Evolutionary conservation across 2,888 invertebrate species (phyloP).

Genomic region (Cremastobaeus sp.): DNA sequence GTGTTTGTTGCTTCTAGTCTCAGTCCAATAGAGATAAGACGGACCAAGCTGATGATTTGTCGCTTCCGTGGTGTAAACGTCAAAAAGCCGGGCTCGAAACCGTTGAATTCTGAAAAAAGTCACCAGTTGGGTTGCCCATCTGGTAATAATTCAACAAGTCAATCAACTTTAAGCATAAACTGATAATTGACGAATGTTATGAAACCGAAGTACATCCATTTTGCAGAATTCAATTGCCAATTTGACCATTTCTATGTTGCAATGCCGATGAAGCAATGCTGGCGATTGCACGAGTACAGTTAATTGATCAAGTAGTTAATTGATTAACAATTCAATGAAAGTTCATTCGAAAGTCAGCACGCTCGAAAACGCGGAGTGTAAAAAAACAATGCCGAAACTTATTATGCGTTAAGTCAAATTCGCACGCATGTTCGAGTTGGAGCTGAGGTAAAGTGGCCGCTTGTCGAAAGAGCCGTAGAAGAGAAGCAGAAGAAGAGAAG

Average conservation of each 20-base stretch:
- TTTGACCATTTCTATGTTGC: too few relatives aligned
- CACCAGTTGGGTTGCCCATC: too few relatives aligned
- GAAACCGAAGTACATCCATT: too few relatives aligned
- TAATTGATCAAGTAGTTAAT: slow-evolving; percentile 19
- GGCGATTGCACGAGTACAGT: too few relatives aligned
- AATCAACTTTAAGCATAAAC: too few relatives aligned
- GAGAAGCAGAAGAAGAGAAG: slow-evolving; percentile 43
- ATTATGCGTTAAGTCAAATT: slow-evolving; percentile 58
- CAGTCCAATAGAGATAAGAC: slow-evolving; percentile 10
- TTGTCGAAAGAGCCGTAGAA: slow-evolving; percentile 56
- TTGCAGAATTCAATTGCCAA: too few relatives aligned
- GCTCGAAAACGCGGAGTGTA: background rate
- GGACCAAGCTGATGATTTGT: slow-evolving; percentile 19
- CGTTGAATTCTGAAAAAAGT: slow-evolving; percentile 21
- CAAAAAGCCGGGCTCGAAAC: too few relatives aligned
- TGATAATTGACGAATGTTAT: too few relatives aligned
- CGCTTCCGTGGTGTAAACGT: slow-evolving; percentile 25
- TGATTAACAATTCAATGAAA: slow-evolving; percentile 33
- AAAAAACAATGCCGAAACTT: slow-evolving; percentile 34
- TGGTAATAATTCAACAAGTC: too few relatives aligned
- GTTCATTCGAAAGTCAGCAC: slow-evolving; percentile 21
- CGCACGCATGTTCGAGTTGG: slow-evolving; percentile 55
- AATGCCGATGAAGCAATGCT: too few relatives aligned
- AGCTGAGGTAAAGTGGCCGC: slow-evolving; percentile 58
- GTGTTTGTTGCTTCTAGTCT: slow-evolving; percentile 5